phyloP scores from a whole-genome alignment of 2,888 invertebrate genomes.

The Drosophila gaucha region DNA sequence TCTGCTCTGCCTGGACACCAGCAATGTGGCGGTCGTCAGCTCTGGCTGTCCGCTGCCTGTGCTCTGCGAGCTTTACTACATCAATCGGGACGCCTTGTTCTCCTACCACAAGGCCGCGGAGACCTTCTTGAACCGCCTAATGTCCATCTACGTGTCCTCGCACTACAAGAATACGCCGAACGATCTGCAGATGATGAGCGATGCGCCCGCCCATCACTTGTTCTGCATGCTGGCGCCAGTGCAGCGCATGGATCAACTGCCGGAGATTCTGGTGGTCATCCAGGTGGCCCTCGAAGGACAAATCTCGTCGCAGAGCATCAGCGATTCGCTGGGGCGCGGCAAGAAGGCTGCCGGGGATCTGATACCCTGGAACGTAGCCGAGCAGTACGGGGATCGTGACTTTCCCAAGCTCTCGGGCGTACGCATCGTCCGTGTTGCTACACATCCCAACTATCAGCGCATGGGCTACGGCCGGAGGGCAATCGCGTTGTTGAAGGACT shows the following conservation, averaged over 20 bases:
- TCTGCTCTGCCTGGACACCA: slow-evolving; percentile 95
- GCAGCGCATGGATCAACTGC: slow-evolving; percentile 90
- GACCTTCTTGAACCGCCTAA: slow-evolving; percentile 95
- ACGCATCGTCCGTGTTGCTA: slow-evolving; percentile 97
- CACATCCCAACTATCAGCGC: slow-evolving; percentile 98
- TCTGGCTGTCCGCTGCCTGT: slow-evolving; percentile 96
- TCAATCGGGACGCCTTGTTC: slow-evolving; percentile 96
- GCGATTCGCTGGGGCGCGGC: slow-evolving; percentile 92
- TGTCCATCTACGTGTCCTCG: slow-evolving; percentile 97
- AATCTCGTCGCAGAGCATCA: slow-evolving; percentile 88
- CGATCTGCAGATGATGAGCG: slow-evolving; percentile 98
- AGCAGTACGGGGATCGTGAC: slow-evolving; percentile 97
- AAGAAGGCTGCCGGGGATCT: slow-evolving; percentile 97
- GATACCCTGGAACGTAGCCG: slow-evolving; percentile 99
- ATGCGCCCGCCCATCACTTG: slow-evolving; percentile 98
- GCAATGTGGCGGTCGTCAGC: slow-evolving; percentile 87
- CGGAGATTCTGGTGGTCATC: slow-evolving; percentile 96
- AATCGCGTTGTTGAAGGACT: slow-evolving; percentile 92
- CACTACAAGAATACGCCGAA: slow-evolving; percentile 99
- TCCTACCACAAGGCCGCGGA: slow-evolving; percentile 98
- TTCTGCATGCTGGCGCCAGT: slow-evolving; percentile 97
- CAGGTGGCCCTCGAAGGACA: slow-evolving; percentile 93
- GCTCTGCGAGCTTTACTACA: slow-evolving; percentile 94
- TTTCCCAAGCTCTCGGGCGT: slow-evolving; percentile 96
- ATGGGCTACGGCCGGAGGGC: slow-evolving; percentile 99